Evolutionary conservation across 2,888 invertebrate species (phyloP).

Genomic region (Holacanthella duospinosa): DNA sequence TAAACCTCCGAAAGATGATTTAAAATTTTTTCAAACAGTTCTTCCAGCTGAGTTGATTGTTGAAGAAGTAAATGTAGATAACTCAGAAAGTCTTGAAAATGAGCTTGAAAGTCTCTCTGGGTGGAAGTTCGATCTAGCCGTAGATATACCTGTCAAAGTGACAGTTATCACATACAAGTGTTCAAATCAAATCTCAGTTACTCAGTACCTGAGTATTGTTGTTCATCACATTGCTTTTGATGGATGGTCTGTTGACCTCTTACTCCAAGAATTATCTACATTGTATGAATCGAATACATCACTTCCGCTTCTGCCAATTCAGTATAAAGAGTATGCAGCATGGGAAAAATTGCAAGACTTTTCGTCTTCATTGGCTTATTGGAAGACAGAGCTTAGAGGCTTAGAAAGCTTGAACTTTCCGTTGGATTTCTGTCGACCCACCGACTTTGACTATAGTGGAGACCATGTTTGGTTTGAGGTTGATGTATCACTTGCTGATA

Average conservation of each 20-base stretch:
- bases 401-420: neutral
- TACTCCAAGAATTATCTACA: neutral
- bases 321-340: neutral
- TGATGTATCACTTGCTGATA: neutral
- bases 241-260: constrained; percentile 10
- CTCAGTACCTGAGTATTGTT: neutral
- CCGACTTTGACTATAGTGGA: neutral
- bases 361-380: neutral
- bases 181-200: neutral
- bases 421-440: neutral
- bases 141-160: neutral
- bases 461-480: neutral
- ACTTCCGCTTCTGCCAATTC: neutral
- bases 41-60: neutral
- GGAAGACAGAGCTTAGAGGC: neutral
- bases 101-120: neutral
- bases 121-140: constrained; percentile 2
- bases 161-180: neutral
- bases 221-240: constrained; percentile 11
- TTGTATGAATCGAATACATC: neutral
- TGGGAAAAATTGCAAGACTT: neutral
- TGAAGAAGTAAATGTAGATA: neutral
- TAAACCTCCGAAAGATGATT: neutral
- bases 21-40: neutral
- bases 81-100: neutral